Conservation (phyloP, 2,797 vertebrate genomes). For the Merluccius polli region DNA sequence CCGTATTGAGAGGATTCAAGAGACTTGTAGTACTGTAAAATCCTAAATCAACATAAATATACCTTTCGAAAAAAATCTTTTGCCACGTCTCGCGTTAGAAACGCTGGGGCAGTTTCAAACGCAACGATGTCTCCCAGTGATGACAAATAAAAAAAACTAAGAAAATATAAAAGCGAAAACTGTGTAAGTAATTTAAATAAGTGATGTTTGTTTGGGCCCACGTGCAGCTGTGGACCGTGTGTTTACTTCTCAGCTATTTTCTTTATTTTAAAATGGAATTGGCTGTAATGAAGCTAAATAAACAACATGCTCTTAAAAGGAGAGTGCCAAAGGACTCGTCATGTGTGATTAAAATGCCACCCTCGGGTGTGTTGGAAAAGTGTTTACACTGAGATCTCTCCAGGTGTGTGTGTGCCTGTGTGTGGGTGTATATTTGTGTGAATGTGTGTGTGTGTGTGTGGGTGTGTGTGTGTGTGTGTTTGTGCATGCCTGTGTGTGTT, state of each 20-base stretch:
- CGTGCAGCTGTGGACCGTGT: constrained; percentile 42
- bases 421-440: no score
- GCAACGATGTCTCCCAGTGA: no score
- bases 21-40: no score
- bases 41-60: no score
- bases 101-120: no score
- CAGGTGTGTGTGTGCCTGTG: background rate
- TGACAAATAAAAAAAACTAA: no score
- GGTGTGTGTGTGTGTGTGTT: background rate
- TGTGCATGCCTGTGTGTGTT: constrained; percentile 11
- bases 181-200: no score
- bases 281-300: constrained; percentile 64
- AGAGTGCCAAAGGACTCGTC: constrained; percentile 42
- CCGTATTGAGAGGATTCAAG: no score
- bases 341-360: constrained; percentile 31
- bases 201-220: constrained; percentile 53
- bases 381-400: constrained; percentile 38
- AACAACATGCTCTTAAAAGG: constrained; percentile 61
- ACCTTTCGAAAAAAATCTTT: no score
- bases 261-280: constrained; percentile 54
- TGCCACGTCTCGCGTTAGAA: no score
- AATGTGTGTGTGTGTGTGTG: no score
- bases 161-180: no score
- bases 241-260: constrained; percentile 41
- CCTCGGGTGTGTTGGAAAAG: constrained; percentile 42